These are phyloP conservation scores for Chaetogeoica ovagalla DNA, from an alignment of 2,888 invertebrate genomes.

Conservation along the genomic window DNA sequence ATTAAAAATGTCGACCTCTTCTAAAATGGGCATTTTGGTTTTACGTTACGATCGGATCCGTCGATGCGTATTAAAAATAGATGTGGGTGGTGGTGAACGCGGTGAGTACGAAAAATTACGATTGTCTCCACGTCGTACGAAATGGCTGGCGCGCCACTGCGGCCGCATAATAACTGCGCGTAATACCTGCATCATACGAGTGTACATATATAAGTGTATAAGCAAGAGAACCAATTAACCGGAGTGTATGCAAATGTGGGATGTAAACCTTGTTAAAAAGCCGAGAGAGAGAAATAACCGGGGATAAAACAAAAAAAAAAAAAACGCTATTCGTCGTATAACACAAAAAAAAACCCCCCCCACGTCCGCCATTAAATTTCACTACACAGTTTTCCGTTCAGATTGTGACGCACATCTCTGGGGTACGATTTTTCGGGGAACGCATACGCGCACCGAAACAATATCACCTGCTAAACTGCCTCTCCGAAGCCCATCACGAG, in stretches of 20 bases:
- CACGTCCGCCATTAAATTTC: conserved; percentile 46
- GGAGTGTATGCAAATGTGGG: not conserved
- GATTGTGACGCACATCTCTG: conserved; percentile 50
- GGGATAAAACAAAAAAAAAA: not conserved
- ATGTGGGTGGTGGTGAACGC: too few relatives aligned
- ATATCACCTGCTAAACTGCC: conserved; percentile 53
- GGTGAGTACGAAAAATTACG: too few relatives aligned
- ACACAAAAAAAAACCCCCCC: too few relatives aligned
- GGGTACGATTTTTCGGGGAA: conserved; percentile 52
- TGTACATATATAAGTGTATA: not conserved
- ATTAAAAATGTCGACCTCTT: too few relatives aligned
- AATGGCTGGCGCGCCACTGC: too few relatives aligned
- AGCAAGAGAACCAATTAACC: conserved; percentile 25
- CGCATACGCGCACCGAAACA: conserved; percentile 23
- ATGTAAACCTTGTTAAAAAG: conserved; percentile 23
- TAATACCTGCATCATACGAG: too few relatives aligned
- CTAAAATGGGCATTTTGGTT: too few relatives aligned
- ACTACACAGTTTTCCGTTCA: conserved; percentile 50
- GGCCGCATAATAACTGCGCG: too few relatives aligned
- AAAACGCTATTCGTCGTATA: not conserved
- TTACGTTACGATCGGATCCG: too few relatives aligned
- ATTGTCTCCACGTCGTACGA: too few relatives aligned
- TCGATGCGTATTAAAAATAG: too few relatives aligned
- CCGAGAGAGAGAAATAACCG: conserved; percentile 19
- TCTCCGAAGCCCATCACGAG: conserved; percentile 44